Evolutionary conservation across 2,113 vertebrate genomes (phyloP).

Genomic region (Phaethornis superciliosus): DNA sequence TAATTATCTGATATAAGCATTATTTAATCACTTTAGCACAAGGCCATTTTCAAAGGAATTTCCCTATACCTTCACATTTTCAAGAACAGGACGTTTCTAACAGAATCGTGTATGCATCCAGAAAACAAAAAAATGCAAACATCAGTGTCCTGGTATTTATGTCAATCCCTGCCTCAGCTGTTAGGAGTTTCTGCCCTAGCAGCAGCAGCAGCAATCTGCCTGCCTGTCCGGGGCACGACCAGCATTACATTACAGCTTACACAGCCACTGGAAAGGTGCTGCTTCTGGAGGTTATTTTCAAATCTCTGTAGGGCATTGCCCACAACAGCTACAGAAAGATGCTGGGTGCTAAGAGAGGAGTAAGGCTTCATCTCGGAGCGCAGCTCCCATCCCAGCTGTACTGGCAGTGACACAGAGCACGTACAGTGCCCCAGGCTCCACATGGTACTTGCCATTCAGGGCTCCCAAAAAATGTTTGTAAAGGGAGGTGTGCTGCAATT

Average conservation of each 20-base stretch:
- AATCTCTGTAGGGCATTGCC: neutral
- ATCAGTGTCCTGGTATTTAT: neutral
- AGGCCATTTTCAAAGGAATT: neutral
- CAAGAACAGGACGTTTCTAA: neutral
- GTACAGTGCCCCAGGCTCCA: neutral
- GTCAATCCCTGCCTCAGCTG: neutral
- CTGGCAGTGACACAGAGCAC: neutral
- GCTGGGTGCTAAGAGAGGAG: neutral
- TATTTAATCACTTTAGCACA: conserved; percentile 47
- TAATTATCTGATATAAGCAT: conserved; percentile 28
- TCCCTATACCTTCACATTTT: neutral
- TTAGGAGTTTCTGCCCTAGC: neutral
- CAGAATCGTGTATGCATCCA: accelerated
- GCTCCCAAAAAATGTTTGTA: neutral
- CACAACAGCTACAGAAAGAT: neutral
- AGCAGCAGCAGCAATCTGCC: neutral
- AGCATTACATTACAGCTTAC: neutral
- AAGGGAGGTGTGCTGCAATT: neutral
- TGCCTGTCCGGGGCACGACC: neutral
- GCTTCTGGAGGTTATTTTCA: neutral
- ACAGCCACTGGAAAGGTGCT: neutral
- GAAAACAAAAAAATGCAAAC: neutral
- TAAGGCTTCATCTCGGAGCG: neutral
- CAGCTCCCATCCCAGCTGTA: neutral
- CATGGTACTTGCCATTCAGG: accelerated